These are phyloP conservation scores for Myotis pilosus DNA, from an alignment of 2,797 vertebrate genomes.

Conservation along the genomic window DNA sequence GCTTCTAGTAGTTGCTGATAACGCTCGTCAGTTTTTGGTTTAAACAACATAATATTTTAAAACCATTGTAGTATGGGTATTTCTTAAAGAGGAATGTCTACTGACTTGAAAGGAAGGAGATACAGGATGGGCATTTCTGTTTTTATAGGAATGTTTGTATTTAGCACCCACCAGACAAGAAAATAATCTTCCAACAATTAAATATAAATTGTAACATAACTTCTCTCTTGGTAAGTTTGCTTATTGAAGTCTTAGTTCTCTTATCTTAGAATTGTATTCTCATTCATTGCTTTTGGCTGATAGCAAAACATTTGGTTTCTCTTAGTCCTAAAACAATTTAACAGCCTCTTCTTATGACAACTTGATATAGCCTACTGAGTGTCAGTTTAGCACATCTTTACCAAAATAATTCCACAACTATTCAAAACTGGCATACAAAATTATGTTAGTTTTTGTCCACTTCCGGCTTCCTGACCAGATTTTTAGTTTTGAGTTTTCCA, in stretches of 20 bases:
- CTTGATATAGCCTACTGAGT: not conserved
- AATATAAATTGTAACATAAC: not conserved
- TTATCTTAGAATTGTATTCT: slow-evolving; percentile 3
- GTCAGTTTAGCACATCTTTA: not conserved
- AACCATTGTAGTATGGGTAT: not conserved
- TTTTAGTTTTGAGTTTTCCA: slow-evolving; percentile 41
- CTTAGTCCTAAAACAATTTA: not conserved
- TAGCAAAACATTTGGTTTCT: slow-evolving; percentile 9
- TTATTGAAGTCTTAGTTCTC: not conserved
- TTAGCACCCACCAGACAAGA: not conserved
- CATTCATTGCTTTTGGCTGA: not conserved
- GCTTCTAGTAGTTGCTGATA: not conserved
- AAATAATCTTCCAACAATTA: not conserved
- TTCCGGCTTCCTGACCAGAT: slow-evolving; percentile 5
- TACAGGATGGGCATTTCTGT: not conserved
- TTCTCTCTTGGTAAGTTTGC: slow-evolving; percentile 13
- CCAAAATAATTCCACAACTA: not conserved
- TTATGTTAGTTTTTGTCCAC: not conserved
- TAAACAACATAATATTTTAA: not conserved
- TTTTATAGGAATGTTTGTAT: not conserved
- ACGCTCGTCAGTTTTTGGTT: not conserved
- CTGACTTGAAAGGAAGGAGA: slow-evolving; percentile 23
- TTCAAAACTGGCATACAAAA: slow-evolving; percentile 16
- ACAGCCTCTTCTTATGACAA: not conserved
- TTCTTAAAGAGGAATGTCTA: slow-evolving; percentile 23